Conservation (phyloP, 2,888 invertebrate genomes). For the Omphaloscelis lunosa region DNA sequence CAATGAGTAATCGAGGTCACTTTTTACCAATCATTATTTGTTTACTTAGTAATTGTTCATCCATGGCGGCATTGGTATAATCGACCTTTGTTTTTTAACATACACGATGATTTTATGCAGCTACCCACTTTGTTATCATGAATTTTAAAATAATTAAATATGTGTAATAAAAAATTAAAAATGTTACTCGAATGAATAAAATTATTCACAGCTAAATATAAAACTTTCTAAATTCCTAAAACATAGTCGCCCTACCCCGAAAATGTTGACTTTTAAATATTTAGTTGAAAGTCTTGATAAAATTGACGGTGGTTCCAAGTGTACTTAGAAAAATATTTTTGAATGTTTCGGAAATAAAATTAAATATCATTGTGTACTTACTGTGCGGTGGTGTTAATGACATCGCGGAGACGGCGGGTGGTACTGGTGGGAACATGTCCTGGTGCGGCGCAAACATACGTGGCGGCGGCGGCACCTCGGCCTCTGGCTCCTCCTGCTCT, state of each 20-base stretch:
- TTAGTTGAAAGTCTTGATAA: neutral
- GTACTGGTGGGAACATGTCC: slow-evolving; percentile 93
- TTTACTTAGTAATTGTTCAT: slow-evolving; percentile 81
- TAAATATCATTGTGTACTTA: slow-evolving; percentile 85
- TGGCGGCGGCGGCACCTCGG: slow-evolving; percentile 90
- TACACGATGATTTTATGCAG: slow-evolving; percentile 47
- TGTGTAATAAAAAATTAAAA: neutral
- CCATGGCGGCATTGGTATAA: slow-evolving; percentile 85
- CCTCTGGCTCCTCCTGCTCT: slow-evolving; percentile 84
- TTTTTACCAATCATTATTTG: slow-evolving; percentile 81
- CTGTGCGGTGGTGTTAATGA: slow-evolving; percentile 96
- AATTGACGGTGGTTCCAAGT: neutral
- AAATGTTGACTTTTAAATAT: neutral
- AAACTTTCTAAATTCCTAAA: neutral
- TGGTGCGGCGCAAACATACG: slow-evolving; percentile 90
- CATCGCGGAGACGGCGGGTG: slow-evolving; percentile 92
- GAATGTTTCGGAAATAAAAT: neutral
- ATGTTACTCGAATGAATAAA: neutral
- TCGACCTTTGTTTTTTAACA: slow-evolving; percentile 81
- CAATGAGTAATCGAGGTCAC: slow-evolving; percentile 85
- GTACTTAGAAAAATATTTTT: slow-evolving; percentile 1
- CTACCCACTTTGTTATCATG: slow-evolving; percentile 57
- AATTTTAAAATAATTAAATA: slow-evolving; percentile 5
- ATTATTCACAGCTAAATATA: neutral
- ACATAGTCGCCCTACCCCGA: slow-evolving; percentile 8